A percentile compares a stretch with the other conserved stretches of the same genome.
These are phyloP conservation scores for Hippocampus comes DNA, from an alignment of 2,113 vertebrate species.

Conservation along the genomic window DNA sequence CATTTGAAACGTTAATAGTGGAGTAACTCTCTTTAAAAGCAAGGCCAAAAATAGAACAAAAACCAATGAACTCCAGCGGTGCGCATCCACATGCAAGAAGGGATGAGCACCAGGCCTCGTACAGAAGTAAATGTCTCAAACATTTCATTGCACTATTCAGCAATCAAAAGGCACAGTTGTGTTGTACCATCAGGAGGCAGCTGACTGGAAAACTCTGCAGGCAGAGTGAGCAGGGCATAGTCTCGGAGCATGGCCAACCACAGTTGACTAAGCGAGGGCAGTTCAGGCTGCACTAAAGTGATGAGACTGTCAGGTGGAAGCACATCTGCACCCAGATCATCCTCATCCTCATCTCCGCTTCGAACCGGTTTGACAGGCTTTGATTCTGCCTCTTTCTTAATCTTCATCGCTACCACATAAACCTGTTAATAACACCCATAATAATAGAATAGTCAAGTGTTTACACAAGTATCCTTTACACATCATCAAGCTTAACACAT, in stretches of 20 bases:
- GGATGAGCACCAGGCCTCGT: background rate
- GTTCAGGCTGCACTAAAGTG: slow-evolving; percentile 89
- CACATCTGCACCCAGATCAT: slow-evolving; percentile 74
- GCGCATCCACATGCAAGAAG: background rate
- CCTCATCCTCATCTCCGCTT: slow-evolving; percentile 81
- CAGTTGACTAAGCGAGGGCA: slow-evolving; percentile 88
- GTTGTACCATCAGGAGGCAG: slow-evolving; percentile 91
- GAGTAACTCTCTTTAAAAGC: background rate
- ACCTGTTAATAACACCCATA: slow-evolving; percentile 71
- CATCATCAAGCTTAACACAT: background rate
- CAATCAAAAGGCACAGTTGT: background rate
- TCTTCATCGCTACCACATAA: slow-evolving; percentile 95
- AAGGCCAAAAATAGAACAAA: slow-evolving; percentile 6
- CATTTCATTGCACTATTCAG: background rate
- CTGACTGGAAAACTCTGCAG: slow-evolving; percentile 95
- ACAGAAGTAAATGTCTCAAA: background rate
- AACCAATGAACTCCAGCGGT: background rate
- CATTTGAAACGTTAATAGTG: background rate
- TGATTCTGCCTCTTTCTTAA: slow-evolving; percentile 91
- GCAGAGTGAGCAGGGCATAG: slow-evolving; percentile 92
- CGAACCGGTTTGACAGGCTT: slow-evolving; percentile 62
- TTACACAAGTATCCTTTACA: background rate
- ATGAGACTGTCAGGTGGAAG: slow-evolving; percentile 94
- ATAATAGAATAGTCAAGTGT: background rate
- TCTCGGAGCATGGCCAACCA: slow-evolving; percentile 93